phyloP scores from a whole-genome alignment of 2,888 invertebrate genomes.

The Phragmatobia fuliginosa region DNA sequence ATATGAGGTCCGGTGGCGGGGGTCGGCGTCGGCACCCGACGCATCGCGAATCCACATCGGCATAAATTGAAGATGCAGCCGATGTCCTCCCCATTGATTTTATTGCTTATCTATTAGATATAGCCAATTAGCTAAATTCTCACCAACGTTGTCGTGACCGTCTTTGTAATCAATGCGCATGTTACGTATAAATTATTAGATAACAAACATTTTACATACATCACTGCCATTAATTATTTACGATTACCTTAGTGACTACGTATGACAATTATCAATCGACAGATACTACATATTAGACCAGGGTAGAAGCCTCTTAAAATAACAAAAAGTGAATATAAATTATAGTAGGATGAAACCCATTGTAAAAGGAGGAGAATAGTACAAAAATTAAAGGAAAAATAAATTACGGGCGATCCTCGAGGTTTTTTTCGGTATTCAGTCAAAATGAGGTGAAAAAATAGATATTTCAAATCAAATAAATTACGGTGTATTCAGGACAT shows the following conservation, averaged over 20 bases:
- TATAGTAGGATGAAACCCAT: too few species aligned
- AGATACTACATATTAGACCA: neutral
- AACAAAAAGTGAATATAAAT: too few species aligned
- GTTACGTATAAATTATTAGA: slow-evolving; percentile 63
- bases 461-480: too few species aligned
- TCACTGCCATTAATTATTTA: slow-evolving; percentile 45
- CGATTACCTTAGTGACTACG: slow-evolving; percentile 28
- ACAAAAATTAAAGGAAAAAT: too few species aligned
- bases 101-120: slow-evolving; percentile 81
- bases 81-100: slow-evolving; percentile 84
- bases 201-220: slow-evolving; percentile 50
- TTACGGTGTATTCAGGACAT: too few species aligned
- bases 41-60: slow-evolving; percentile 84
- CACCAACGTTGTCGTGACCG: slow-evolving; percentile 68
- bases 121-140: slow-evolving; percentile 82
- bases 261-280: neutral
- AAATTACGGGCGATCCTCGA: too few species aligned
- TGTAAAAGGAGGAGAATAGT: too few species aligned
- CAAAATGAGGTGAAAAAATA: too few species aligned
- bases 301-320: too few species aligned
- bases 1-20: slow-evolving; percentile 85
- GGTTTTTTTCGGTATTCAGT: too few species aligned
- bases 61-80: slow-evolving; percentile 84
- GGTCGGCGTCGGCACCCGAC: slow-evolving; percentile 79
- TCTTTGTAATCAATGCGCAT: slow-evolving; percentile 71